A percentile compares a stretch with the other conserved stretches of the same genome.
These are phyloP conservation scores for Drosophila simulans DNA, from an alignment of 1,140 invertebrate genomes.

Conservation along the genomic window DNA sequence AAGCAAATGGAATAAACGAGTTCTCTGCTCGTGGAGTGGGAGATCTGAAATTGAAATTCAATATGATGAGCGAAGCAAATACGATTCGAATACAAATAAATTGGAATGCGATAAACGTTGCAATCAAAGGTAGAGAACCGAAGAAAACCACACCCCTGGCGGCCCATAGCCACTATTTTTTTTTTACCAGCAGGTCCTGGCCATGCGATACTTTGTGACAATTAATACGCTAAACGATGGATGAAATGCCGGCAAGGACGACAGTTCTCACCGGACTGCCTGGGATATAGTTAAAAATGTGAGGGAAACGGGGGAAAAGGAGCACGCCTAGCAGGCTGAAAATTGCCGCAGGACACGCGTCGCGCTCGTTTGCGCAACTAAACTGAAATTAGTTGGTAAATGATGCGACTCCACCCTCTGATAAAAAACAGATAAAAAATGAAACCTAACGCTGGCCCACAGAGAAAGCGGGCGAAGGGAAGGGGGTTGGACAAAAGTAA, in stretches of 20 bases:
- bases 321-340: constrained; percentile 58
- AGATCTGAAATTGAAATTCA: constrained; percentile 81
- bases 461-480: background rate
- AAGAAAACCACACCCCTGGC: constrained; percentile 36
- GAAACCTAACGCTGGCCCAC: constrained; percentile 49
- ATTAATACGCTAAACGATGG: constrained; percentile 80
- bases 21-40: constrained; percentile 12
- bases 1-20: constrained; percentile 55
- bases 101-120: constrained; percentile 76
- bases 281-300: constrained; percentile 1
- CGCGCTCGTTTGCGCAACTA: constrained; percentile 77
- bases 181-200: constrained; percentile 44
- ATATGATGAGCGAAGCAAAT: constrained; percentile 71
- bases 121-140: constrained; percentile 63
- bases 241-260: constrained; percentile 37
- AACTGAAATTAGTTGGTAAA: constrained; percentile 81
- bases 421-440: constrained; percentile 68
- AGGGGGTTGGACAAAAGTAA: constrained; percentile 18
- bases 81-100: constrained; percentile 75
- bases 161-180: constrained; percentile 10
- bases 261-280: constrained; percentile 54
- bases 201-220: constrained; percentile 77
- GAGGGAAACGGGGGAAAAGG: constrained; percentile 26
- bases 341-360: constrained; percentile 79
- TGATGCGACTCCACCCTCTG: constrained; percentile 53